These are phyloP conservation scores for Tetrax tetrax DNA, from an alignment of 2,113 vertebrate species.

Conservation along the genomic window DNA sequence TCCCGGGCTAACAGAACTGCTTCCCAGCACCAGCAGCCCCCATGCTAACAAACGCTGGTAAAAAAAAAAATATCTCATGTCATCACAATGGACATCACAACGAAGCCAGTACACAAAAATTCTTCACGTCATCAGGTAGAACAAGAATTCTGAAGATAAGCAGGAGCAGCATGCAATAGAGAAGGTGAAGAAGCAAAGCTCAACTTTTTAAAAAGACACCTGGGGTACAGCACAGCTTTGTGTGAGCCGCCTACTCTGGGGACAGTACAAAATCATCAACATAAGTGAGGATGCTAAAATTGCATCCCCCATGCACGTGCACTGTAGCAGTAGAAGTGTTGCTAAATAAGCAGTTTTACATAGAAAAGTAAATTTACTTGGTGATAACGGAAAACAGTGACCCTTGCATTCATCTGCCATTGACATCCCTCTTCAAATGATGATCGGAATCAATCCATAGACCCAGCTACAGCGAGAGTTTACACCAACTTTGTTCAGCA, in stretches of 20 bases:
- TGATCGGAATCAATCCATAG: background rate
- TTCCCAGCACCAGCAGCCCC: background rate
- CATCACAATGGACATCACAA: background rate
- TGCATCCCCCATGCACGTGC: fast-evolving
- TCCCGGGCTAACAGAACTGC: background rate
- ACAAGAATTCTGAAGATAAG: background rate
- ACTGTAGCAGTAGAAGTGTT: background rate
- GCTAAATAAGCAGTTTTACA: background rate
- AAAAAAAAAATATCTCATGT: too few species aligned
- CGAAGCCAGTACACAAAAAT: background rate
- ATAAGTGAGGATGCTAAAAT: background rate
- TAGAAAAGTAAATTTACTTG: background rate
- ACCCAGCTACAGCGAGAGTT: background rate
- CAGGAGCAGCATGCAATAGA: background rate
- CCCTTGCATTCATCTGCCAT: background rate
- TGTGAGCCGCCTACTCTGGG: background rate
- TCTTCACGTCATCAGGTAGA: background rate
- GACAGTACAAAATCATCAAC: background rate
- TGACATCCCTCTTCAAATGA: background rate
- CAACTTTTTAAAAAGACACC: background rate
- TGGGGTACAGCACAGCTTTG: background rate
- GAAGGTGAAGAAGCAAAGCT: background rate
- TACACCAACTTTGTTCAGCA: background rate
- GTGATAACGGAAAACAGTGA: background rate
- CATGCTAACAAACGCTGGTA: background rate